Conservation (phyloP, 2,888 invertebrate genomes). For the Carabus problematicus region DNA sequence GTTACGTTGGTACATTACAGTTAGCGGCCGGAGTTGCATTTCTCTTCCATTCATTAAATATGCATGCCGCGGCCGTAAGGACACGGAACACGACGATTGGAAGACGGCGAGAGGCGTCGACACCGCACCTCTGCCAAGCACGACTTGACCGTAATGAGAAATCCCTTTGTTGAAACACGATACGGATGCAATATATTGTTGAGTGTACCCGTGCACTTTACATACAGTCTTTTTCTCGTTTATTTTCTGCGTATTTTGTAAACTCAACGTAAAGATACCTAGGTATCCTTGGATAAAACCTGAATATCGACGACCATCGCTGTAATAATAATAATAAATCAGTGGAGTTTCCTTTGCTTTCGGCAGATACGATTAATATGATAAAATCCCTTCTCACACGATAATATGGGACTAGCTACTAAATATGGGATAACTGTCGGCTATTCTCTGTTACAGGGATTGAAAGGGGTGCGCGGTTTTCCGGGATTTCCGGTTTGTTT, state of each 20-base stretch:
- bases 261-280: too few species aligned
- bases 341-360: too few species aligned
- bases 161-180: constrained; percentile 8
- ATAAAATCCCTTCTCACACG: constrained; percentile 9
- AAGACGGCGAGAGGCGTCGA: not conserved
- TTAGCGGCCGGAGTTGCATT: constrained; percentile 30
- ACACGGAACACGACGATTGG: not conserved
- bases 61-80: constrained; percentile 13
- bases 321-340: too few species aligned
- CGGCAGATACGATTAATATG: constrained; percentile 19
- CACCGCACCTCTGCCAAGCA: not conserved
- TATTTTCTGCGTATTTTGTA: too few species aligned
- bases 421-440: constrained; percentile 39
- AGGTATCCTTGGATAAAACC: too few species aligned
- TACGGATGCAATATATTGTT: not conserved
- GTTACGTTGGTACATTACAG: constrained; percentile 21
- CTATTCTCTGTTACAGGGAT: constrained; percentile 62
- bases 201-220: too few species aligned
- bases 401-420: constrained; percentile 18
- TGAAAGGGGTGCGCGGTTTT: constrained; percentile 63
- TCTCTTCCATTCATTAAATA: constrained; percentile 26
- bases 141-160: constrained; percentile 2
- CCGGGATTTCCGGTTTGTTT: constrained; percentile 67
- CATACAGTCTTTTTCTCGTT: too few species aligned
- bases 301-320: too few species aligned